A percentile compares a stretch with the other conserved stretches of the same genome.
These are phyloP conservation scores for Leptinotarsa undecemlineata DNA, from an alignment of 1,140 invertebrate species.

Conservation along the genomic window DNA sequence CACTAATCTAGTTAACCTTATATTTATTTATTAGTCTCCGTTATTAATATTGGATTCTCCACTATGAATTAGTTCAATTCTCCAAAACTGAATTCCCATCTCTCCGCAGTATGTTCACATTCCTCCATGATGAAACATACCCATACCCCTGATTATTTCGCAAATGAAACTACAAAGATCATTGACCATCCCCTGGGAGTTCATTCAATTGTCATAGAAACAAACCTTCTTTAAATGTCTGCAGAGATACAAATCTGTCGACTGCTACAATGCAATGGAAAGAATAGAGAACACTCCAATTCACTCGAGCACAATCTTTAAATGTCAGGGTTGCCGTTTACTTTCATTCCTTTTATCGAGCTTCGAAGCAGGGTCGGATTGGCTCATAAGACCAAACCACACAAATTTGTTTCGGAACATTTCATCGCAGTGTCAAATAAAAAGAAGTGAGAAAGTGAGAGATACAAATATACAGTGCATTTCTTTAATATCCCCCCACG, in stretches of 20 bases:
- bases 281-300: constrained; percentile 2
- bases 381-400: not conserved
- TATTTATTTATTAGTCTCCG: too few relatives aligned
- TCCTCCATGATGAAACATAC: too few relatives aligned
- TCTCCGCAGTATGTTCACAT: too few relatives aligned
- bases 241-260: constrained; percentile 7
- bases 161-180: not conserved
- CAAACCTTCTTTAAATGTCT: not conserved
- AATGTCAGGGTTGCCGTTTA: constrained; percentile 17
- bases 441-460: not conserved
- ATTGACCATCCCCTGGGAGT: constrained; percentile 1
- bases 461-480: not conserved
- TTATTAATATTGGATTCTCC: too few relatives aligned
- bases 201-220: constrained; percentile 6
- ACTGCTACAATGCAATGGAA: not conserved
- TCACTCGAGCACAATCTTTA: constrained; percentile 1
- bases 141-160: not conserved
- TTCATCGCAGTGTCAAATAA: too few relatives aligned
- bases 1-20: too few relatives aligned
- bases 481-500: too few relatives aligned
- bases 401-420: too few relatives aligned
- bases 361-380: not conserved
- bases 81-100: too few relatives aligned
- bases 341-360: constrained; percentile 10
- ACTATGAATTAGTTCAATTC: too few relatives aligned